These are phyloP conservation scores for Eueides isabella DNA, from an alignment of 1,140 invertebrate genomes.

Conservation along the genomic window DNA sequence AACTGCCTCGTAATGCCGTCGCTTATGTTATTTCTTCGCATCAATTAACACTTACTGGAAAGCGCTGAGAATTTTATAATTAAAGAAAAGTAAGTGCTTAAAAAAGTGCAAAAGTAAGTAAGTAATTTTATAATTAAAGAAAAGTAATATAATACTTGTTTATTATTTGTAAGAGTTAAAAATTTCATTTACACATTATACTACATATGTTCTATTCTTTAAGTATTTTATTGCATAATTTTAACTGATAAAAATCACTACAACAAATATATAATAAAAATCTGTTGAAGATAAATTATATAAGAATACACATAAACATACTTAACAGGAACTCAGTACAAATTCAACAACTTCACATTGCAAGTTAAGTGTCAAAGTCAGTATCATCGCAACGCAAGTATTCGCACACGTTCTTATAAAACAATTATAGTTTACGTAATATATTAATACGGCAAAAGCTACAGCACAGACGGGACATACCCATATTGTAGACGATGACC, in stretches of 20 bases:
- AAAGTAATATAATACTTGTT: no score
- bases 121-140: no score
- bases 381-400: constrained; percentile 38
- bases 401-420: constrained; percentile 28
- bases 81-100: neutral
- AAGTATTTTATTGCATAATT: no score
- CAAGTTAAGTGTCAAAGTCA: constrained; percentile 38
- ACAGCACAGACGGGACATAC: no score
- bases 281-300: neutral
- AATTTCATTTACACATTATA: no score
- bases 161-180: no score
- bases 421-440: constrained; percentile 11
- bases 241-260: no score
- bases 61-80: neutral
- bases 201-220: no score
- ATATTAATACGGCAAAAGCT: no score
- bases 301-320: no score
- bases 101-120: no score
- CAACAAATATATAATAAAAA: no score
- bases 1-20: neutral
- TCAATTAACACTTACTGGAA: neutral
- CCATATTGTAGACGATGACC: constrained; percentile 86
- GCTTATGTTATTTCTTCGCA: neutral
- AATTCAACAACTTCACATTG: neutral
- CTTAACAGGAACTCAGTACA: neutral